These are phyloP conservation scores for Teleogryllus occipitalis DNA, from an alignment of 1,140 invertebrate genomes.

Conservation along the genomic window DNA sequence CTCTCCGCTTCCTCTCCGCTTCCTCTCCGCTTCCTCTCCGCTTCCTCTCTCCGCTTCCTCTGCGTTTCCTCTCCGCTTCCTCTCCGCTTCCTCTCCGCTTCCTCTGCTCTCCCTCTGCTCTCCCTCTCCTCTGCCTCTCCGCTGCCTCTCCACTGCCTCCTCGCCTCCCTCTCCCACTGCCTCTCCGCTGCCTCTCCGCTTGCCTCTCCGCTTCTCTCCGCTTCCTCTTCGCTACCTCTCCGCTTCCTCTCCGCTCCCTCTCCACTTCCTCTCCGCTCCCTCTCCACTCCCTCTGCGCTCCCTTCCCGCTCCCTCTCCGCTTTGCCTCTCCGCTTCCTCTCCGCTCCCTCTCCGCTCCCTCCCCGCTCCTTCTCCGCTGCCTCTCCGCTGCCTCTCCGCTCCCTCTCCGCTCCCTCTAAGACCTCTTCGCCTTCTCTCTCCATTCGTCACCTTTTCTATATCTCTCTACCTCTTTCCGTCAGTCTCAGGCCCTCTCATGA, in stretches of 20 bases:
- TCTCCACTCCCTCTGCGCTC: neutral
- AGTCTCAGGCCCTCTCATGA: too few species aligned
- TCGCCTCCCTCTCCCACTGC: too few species aligned
- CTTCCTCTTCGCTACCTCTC: neutral
- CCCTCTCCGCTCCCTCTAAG: neutral
- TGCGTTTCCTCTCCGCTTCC: too few species aligned
- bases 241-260: neutral
- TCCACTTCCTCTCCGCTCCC: neutral
- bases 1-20: neutral
- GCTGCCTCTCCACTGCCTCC: too few species aligned
- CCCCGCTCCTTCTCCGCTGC: too few species aligned
- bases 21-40: neutral
- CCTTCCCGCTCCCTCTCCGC: neutral
- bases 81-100: neutral
- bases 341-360: too few species aligned
- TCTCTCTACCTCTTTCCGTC: neutral
- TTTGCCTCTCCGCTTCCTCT: neutral
- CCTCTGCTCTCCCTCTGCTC: neutral
- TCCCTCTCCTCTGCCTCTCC: neutral
- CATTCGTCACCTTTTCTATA: neutral
- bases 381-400: too few species aligned
- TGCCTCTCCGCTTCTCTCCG: neutral
- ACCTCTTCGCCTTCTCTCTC: neutral
- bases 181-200: too few species aligned
- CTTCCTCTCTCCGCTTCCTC: neutral